Percentiles rank a stretch among this genome's conserved stretches.
Conservation (phyloP, 1,140 invertebrate species). For the Centruroides vittatus region DNA sequence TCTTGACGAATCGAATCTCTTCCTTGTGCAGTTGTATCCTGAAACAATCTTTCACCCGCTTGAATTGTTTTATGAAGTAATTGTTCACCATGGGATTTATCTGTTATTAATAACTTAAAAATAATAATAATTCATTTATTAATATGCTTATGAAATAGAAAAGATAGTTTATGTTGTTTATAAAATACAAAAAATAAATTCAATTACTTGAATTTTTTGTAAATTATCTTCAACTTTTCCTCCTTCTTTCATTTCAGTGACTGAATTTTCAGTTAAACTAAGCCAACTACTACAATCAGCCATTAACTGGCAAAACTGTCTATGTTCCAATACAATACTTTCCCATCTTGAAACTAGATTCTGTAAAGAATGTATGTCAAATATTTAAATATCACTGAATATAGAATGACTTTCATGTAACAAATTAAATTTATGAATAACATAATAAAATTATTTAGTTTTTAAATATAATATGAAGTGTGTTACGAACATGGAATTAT, state of each 20-base stretch:
- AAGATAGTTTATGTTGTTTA: no score
- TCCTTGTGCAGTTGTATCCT: constrained; percentile 77
- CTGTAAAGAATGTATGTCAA: background rate
- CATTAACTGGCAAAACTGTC: background rate
- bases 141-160: no score
- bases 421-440: no score
- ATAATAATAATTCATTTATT: no score
- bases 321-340: background rate
- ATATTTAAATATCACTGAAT: no score
- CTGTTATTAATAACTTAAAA: background rate
- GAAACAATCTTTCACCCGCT: constrained; percentile 65
- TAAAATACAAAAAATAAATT: no score
- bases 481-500: no score
- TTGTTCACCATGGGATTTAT: background rate
- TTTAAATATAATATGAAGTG: no score
- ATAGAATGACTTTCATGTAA: no score
- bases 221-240: constrained; percentile 1
- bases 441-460: no score
- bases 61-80: constrained; percentile 7
- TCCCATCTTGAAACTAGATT: constrained; percentile 4
- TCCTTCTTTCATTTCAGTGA: background rate
- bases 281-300: background rate
- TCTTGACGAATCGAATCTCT: constrained; percentile 74
- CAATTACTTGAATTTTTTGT: background rate
- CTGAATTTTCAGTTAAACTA: background rate